phyloP scores from a whole-genome alignment of 1,140 invertebrate species.

The Pseudomyrmex pallidus region DNA sequence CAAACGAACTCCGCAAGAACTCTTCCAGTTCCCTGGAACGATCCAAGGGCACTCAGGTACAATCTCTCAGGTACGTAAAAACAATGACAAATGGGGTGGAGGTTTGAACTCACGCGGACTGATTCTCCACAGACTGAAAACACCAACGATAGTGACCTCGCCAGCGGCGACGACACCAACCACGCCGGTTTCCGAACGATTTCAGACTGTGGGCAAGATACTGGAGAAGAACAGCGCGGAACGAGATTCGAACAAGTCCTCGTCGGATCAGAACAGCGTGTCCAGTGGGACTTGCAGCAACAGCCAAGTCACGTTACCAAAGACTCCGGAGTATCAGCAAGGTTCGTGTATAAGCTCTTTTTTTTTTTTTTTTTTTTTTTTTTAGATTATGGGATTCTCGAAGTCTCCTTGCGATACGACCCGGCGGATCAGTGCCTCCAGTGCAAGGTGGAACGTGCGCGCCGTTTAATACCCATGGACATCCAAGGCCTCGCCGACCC shows the following conservation, averaged over 20 bases:
- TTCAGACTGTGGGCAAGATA: slow-evolving; percentile 23
- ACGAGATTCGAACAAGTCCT: slow-evolving; percentile 27
- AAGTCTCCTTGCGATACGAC: slow-evolving; percentile 93
- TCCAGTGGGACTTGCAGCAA: slow-evolving; percentile 33
- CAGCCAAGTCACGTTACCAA: slow-evolving; percentile 36
- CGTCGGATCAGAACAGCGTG: slow-evolving; percentile 22
- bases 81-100: slow-evolving; percentile 23
- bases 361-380: too few species aligned
- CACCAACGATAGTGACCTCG: slow-evolving; percentile 5
- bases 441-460: slow-evolving; percentile 91
- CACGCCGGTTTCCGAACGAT: slow-evolving; percentile 19
- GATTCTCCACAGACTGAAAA: slow-evolving; percentile 45
- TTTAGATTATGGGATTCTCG: slow-evolving; percentile 86
- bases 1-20: slow-evolving; percentile 35
- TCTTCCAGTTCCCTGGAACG: slow-evolving; percentile 16
- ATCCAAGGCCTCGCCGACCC: slow-evolving; percentile 96
- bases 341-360: slow-evolving; percentile 31
- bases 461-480: slow-evolving; percentile 94
- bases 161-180: slow-evolving; percentile 20
- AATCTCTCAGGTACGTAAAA: slow-evolving; percentile 73
- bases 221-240: slow-evolving; percentile 26
- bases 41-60: slow-evolving; percentile 71
- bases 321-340: slow-evolving; percentile 36
- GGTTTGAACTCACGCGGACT: background rate
- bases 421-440: slow-evolving; percentile 90